phyloP scores from a whole-genome alignment of 1,140 invertebrate species.

The Radopholus similis region DNA sequence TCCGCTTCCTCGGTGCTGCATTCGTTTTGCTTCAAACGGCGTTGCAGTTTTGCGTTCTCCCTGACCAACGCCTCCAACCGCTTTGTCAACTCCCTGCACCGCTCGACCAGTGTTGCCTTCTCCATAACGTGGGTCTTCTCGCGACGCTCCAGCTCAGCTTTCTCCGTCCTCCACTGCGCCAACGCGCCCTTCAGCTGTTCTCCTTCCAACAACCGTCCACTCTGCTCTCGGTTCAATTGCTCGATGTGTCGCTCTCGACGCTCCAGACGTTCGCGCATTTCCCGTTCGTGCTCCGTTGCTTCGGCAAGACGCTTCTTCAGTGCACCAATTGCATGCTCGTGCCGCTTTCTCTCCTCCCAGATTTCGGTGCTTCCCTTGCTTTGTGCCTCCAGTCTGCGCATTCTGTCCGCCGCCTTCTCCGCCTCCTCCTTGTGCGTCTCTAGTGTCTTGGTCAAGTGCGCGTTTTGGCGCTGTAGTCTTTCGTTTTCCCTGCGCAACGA shows the following conservation, averaged over 20 bases:
- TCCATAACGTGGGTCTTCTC: conserved; percentile 3
- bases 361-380: conserved; percentile 13
- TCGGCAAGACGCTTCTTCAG: conserved; percentile 17
- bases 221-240: conserved; percentile 20
- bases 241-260: conserved; percentile 32
- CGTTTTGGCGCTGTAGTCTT: conserved; percentile 21
- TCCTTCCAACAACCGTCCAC: not conserved
- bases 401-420: conserved; percentile 18
- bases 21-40: not conserved
- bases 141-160: not conserved
- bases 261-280: conserved; percentile 18
- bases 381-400: conserved; percentile 10
- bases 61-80: conserved; percentile 21
- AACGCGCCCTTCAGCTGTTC: conserved; percentile 5
- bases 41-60: not conserved
- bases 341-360: conserved; percentile 29
- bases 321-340: not conserved
- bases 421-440: conserved; percentile 18
- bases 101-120: not conserved
- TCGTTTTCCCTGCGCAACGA: conserved; percentile 26
- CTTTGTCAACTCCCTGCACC: not conserved
- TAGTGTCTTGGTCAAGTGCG: conserved; percentile 18
- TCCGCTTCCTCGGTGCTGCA: not conserved
- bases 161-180: conserved; percentile 21
- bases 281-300: not conserved